Conservation (phyloP, 2,797 vertebrate species). For the Dicrostonyx torquatus region DNA sequence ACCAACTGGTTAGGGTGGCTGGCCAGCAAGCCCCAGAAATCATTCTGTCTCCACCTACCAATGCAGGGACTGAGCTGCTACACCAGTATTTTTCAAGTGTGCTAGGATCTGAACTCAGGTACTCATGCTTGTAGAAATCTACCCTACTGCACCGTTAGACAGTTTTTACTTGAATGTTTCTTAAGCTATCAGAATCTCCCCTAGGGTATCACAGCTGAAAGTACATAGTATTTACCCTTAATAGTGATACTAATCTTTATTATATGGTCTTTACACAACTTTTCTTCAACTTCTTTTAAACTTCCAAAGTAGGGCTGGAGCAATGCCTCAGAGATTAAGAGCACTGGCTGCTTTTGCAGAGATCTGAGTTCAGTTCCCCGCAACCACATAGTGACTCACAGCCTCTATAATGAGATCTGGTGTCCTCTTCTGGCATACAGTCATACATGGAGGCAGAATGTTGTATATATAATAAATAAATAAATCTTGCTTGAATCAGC, state of each 20-base stretch:
- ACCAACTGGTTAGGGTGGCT: background rate
- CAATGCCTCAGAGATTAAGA: too few relatives aligned
- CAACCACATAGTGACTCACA: too few relatives aligned
- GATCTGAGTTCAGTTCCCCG: too few relatives aligned
- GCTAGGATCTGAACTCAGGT: background rate
- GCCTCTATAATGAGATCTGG: too few relatives aligned
- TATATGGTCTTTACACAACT: background rate
- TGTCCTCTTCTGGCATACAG: too few relatives aligned
- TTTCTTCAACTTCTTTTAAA: background rate
- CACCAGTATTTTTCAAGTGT: background rate
- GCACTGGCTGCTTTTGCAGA: too few relatives aligned
- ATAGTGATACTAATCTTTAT: background rate
- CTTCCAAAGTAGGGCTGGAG: background rate
- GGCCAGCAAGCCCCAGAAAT: background rate
- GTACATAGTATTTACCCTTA: background rate
- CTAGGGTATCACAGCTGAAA: slow-evolving; percentile 12
- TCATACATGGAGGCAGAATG: too few relatives aligned
- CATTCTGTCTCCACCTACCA: background rate
- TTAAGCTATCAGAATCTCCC: background rate
- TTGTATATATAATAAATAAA: too few relatives aligned
- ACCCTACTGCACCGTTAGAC: background rate
- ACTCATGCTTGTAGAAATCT: background rate
- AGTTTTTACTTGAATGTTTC: slow-evolving; percentile 14
- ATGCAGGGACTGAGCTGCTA: background rate
- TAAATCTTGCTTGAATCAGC: slow-evolving; percentile 32